Conservation (phyloP, 2,113 vertebrate species). For the Xiphophorus couchianus region DNA sequence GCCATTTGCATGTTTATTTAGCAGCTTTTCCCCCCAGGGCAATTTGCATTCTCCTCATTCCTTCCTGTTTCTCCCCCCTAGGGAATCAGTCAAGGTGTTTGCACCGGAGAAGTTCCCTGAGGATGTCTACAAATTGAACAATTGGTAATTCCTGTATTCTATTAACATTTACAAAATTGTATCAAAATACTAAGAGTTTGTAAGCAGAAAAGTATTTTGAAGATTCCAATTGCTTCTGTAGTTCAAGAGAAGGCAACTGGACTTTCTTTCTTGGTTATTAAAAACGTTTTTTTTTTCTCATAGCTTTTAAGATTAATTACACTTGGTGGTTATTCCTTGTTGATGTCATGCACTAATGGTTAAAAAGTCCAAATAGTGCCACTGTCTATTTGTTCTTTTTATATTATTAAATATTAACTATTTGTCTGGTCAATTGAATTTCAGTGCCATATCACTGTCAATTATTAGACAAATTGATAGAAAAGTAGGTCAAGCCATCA, state of each 20-base stretch:
- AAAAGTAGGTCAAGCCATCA: background rate
- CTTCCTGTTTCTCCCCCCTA: slow-evolving; percentile 19
- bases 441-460: background rate
- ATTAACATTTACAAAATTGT: slow-evolving; percentile 58
- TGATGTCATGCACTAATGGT: background rate
- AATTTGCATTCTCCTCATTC: slow-evolving; percentile 61
- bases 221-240: background rate
- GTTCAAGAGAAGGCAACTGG: background rate
- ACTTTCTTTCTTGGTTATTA: background rate
- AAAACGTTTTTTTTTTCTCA: background rate
- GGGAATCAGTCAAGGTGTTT: slow-evolving; percentile 60
- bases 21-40: slow-evolving; percentile 58
- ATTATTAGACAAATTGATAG: background rate
- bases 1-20: slow-evolving; percentile 69
- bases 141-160: slow-evolving; percentile 61
- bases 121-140: slow-evolving; percentile 41
- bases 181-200: slow-evolving; percentile 40
- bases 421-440: background rate
- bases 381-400: slow-evolving; percentile 19
- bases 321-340: background rate
- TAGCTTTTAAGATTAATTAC: background rate
- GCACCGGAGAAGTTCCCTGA: slow-evolving; percentile 47
- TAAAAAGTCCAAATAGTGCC: background rate
- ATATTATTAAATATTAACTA: slow-evolving; percentile 1
- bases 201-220: slow-evolving; percentile 23